These are phyloP conservation scores for Epirrhoe alternata DNA, from an alignment of 2,888 invertebrate genomes.

Conservation along the genomic window DNA sequence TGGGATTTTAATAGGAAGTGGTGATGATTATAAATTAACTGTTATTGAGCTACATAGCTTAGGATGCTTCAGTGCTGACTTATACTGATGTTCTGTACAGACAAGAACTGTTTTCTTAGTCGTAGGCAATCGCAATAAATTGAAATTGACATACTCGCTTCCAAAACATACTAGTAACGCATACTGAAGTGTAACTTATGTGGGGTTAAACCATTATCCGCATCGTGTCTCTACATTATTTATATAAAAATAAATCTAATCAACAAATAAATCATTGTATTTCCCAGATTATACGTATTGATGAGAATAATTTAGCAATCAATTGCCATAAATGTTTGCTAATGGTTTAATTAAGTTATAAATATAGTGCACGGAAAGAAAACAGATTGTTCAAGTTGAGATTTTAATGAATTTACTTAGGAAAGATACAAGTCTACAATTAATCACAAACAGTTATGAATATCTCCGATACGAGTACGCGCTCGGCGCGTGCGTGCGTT, in stretches of 20 bases:
- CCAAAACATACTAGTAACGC: background rate
- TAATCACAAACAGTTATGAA: too few relatives aligned
- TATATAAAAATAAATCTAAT: slow-evolving; percentile 25
- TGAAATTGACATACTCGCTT: background rate
- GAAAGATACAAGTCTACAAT: too few relatives aligned
- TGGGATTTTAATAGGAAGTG: slow-evolving; percentile 15
- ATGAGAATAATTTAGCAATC: slow-evolving; percentile 6
- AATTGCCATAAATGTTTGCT: background rate
- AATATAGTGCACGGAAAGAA: too few relatives aligned
- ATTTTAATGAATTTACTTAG: too few relatives aligned
- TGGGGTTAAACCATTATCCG: slow-evolving; percentile 13
- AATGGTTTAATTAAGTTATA: background rate
- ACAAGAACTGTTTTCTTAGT: background rate
- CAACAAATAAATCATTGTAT: slow-evolving; percentile 25
- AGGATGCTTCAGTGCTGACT: background rate
- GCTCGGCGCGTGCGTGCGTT: too few relatives aligned
- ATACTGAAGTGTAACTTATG: background rate
- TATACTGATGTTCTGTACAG: background rate
- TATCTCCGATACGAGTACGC: too few relatives aligned
- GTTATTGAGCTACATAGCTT: background rate
- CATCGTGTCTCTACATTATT: slow-evolving; percentile 32
- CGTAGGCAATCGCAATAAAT: too few relatives aligned
- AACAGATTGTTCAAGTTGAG: too few relatives aligned
- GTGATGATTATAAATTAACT: slow-evolving; percentile 16
- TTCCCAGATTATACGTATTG: slow-evolving; percentile 25